Evolutionary conservation across 2,888 invertebrate species (phyloP).

Genomic region (Cheilosia variabilis): DNA sequence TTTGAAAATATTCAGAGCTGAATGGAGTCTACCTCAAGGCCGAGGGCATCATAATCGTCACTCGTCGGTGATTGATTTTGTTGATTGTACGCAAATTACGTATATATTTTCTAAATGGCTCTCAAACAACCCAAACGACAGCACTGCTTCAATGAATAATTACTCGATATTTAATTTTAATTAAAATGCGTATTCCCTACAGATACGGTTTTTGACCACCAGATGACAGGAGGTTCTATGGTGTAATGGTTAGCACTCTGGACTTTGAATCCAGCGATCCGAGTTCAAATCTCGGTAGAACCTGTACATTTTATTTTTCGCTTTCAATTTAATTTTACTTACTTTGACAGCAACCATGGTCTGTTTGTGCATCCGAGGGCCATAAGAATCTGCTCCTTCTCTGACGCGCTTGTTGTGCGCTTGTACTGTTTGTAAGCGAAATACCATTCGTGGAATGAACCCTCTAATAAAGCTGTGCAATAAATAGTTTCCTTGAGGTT

Average conservation of each 20-base stretch:
- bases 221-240: conserved; percentile 79
- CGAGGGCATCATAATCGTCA: too few species aligned
- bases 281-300: conserved; percentile 84
- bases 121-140: too few species aligned
- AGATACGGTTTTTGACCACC: conserved; percentile 9
- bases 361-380: conserved; percentile 85
- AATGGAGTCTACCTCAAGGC: too few species aligned
- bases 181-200: background rate
- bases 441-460: conserved; percentile 88
- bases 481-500: conserved; percentile 87
- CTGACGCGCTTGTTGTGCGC: conserved; percentile 85
- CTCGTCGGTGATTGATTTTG: too few species aligned
- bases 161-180: background rate
- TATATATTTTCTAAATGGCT: too few species aligned
- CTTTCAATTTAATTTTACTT: conserved; percentile 74
- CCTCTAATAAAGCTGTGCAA: conserved; percentile 87
- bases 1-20: too few species aligned
- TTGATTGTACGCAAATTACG: too few species aligned
- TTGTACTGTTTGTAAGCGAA: conserved; percentile 85
- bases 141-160: too few species aligned
- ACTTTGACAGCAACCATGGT: conserved; percentile 86
- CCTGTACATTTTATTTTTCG: conserved; percentile 75
- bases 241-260: conserved; percentile 84
- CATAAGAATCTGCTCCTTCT: conserved; percentile 86
- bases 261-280: conserved; percentile 84